phyloP scores from a whole-genome alignment of 2,888 invertebrate species.

The Andrena fulva region DNA sequence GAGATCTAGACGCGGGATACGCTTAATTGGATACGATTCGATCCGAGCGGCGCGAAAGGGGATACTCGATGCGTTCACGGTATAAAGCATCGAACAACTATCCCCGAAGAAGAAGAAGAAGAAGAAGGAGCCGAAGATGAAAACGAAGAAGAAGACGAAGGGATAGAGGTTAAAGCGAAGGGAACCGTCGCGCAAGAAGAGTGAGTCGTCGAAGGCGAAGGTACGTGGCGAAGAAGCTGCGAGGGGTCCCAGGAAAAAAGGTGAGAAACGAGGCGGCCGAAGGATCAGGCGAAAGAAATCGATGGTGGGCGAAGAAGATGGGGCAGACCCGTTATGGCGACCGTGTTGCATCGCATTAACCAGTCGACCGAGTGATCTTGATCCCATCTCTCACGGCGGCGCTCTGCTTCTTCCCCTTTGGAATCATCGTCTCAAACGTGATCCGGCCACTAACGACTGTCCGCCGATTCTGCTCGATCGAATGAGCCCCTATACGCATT shows the following conservation, averaged over 20 bases:
- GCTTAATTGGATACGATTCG: conserved; percentile 40
- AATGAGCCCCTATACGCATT: background rate
- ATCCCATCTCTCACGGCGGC: conserved; percentile 75
- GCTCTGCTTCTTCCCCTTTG: conserved; percentile 45
- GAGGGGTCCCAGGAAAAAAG: conserved; percentile 25
- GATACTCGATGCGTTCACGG: background rate
- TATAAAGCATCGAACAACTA: conserved; percentile 2
- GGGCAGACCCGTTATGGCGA: conserved; percentile 73
- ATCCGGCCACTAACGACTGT: conserved; percentile 56
- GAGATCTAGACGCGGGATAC: conserved; percentile 37
- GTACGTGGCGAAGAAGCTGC: conserved; percentile 21
- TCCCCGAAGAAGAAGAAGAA: background rate
- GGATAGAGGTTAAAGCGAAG: conserved; percentile 30
- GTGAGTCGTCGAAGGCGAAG: conserved; percentile 26
- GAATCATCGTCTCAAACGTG: conserved; percentile 53
- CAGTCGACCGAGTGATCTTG: conserved; percentile 83
- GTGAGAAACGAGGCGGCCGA: conserved; percentile 46
- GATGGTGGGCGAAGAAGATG: conserved; percentile 25
- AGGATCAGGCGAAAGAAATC: conserved; percentile 29
- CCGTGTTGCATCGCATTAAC: conserved; percentile 82
- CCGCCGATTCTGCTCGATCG: conserved; percentile 1
- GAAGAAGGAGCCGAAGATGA: background rate
- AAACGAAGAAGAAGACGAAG: conserved; percentile 11
- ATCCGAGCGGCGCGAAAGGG: conserved; percentile 1
- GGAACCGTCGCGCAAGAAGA: conserved; percentile 19